Evolutionary conservation across 2,888 invertebrate genomes (phyloP).

Genomic region (Tenodera sinensis): DNA sequence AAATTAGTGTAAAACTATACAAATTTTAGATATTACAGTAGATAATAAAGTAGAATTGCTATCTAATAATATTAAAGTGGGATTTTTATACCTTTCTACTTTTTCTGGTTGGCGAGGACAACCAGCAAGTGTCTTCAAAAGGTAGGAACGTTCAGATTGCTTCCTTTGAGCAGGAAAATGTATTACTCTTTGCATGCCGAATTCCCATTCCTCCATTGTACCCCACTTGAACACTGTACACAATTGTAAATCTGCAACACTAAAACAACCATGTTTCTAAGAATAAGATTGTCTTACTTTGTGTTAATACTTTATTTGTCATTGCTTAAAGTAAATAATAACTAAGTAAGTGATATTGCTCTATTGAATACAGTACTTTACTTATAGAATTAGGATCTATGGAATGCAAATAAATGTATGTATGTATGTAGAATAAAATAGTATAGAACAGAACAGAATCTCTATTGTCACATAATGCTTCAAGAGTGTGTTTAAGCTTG

Average conservation of each 20-base stretch:
- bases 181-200: slow-evolving; percentile 71
- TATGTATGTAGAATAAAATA: too few species aligned
- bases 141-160: slow-evolving; percentile 71
- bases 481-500: too few species aligned
- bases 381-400: too few species aligned
- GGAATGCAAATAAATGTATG: too few species aligned
- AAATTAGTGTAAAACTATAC: too few species aligned
- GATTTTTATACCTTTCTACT: slow-evolving; percentile 51
- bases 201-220: slow-evolving; percentile 75
- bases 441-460: too few species aligned
- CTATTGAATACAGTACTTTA: too few species aligned
- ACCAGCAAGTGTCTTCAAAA: slow-evolving; percentile 73
- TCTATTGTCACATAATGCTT: too few species aligned
- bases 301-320: neutral
- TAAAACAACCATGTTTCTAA: slow-evolving; percentile 39
- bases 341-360: neutral
- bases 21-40: too few species aligned
- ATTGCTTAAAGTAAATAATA: neutral
- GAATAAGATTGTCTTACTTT: slow-evolving; percentile 31
- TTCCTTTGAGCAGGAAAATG: slow-evolving; percentile 68
- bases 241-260: slow-evolving; percentile 70
- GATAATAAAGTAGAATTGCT: neutral
- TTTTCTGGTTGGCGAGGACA: slow-evolving; percentile 70
- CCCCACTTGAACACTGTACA: slow-evolving; percentile 84
- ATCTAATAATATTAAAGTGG: neutral